Evolutionary conservation across 2,888 invertebrate genomes (phyloP).

Genomic region (Agrenia bidenticulata): DNA sequence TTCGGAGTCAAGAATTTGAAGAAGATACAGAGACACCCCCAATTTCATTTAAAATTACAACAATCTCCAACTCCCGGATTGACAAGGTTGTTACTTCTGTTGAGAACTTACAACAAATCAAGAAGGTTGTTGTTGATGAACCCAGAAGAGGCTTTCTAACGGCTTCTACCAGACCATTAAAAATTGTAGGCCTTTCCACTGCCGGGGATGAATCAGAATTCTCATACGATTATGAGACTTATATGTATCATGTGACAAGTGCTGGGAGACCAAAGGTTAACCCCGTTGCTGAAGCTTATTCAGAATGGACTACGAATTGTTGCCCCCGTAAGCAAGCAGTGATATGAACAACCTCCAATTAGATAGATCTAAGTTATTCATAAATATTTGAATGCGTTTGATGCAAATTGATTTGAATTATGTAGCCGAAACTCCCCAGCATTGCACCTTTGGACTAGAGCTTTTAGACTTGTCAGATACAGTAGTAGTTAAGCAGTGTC

Average conservation of each 20-base stretch:
- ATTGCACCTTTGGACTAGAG: too few relatives aligned
- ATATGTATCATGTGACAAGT: conserved; percentile 6
- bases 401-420: too few relatives aligned
- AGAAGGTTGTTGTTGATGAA: not conserved
- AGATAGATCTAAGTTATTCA: too few relatives aligned
- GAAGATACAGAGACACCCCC: too few relatives aligned
- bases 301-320: not conserved
- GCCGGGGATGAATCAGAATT: not conserved
- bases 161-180: not conserved
- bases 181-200: not conserved
- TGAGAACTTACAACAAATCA: not conserved
- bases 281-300: not conserved
- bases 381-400: too few relatives aligned
- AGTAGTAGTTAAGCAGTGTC: too few relatives aligned
- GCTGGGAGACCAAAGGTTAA: not conserved
- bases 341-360: too few relatives aligned
- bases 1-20: too few relatives aligned
- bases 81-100: not conserved
- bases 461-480: too few relatives aligned
- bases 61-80: conserved; percentile 3
- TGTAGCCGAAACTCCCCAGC: too few relatives aligned
- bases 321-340: too few relatives aligned
- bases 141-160: not conserved
- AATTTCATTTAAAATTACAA: not conserved
- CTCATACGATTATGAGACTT: conserved; percentile 4